Conservation (phyloP, 2,797 vertebrate genomes). For the Leuciscus waleckii region DNA sequence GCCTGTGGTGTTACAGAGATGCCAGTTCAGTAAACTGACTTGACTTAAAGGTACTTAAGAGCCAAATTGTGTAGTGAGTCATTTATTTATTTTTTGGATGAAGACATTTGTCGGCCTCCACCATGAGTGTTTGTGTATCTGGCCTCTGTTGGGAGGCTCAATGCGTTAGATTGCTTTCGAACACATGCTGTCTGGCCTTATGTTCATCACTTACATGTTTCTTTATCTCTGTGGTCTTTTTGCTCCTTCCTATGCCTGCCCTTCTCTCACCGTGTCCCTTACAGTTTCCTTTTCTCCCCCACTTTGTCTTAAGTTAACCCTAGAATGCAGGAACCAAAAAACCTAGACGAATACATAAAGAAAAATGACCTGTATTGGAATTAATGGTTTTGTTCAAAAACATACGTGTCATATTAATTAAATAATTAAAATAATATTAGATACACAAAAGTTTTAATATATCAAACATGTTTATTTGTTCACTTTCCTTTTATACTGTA, state of each 20-base stretch:
- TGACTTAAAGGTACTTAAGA: neutral
- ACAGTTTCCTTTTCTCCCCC: neutral
- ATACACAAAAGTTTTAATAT: neutral
- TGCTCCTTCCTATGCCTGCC: neutral
- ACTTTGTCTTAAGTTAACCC: neutral
- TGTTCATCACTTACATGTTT: constrained; percentile 22
- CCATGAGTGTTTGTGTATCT: constrained; percentile 14
- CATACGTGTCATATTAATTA: neutral
- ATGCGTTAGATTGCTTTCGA: constrained; percentile 33
- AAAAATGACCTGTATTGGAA: neutral
- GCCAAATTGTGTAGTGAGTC: neutral
- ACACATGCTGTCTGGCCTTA: constrained; percentile 40
- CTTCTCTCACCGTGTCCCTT: neutral
- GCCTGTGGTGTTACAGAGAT: neutral
- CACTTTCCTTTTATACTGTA: no score
- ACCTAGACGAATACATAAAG: neutral
- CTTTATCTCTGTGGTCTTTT: constrained; percentile 3
- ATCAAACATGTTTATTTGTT: no score
- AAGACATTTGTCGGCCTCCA: neutral
- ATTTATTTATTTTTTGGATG: constrained; percentile 26
- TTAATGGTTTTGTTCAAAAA: neutral
- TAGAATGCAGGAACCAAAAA: neutral
- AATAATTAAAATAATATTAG: neutral
- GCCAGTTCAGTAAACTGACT: neutral
- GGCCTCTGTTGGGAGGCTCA: constrained; percentile 13